A percentile compares a stretch with the other conserved stretches of the same genome.
Conservation (phyloP, 2,888 invertebrate species). For the Pterostichus madidus region DNA sequence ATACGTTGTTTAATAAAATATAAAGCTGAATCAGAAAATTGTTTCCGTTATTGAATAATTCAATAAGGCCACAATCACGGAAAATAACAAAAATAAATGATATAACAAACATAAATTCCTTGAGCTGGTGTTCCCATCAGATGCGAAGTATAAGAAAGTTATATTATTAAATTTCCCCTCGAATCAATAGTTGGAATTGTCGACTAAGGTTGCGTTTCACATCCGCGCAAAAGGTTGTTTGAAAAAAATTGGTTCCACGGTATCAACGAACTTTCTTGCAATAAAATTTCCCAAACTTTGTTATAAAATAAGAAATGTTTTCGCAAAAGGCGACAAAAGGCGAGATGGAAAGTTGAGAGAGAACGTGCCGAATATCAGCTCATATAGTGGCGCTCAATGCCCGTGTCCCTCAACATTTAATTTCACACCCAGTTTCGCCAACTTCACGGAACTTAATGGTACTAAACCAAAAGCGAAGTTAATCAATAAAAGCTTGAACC, state of each 20-base stretch:
- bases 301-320: slow-evolving; percentile 63
- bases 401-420: slow-evolving; percentile 55
- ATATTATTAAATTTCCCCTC: slow-evolving; percentile 56
- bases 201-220: slow-evolving; percentile 36
- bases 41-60: slow-evolving; percentile 35
- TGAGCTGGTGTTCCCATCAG: slow-evolving; percentile 40
- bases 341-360: slow-evolving; percentile 32
- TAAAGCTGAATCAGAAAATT: slow-evolving; percentile 6
- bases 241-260: slow-evolving; percentile 56
- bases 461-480: slow-evolving; percentile 66
- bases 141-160: slow-evolving; percentile 52
- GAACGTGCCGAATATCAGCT: slow-evolving; percentile 40
- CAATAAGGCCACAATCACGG: slow-evolving; percentile 51
- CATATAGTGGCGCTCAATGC: slow-evolving; percentile 24
- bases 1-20: too few species aligned
- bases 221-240: slow-evolving; percentile 51
- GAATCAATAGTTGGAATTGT: slow-evolving; percentile 62
- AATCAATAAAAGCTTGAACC: slow-evolving; percentile 66
- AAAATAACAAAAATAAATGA: slow-evolving; percentile 48
- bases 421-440: slow-evolving; percentile 64
- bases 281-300: slow-evolving; percentile 61
- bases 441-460: slow-evolving; percentile 64
- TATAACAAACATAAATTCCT: slow-evolving; percentile 50
- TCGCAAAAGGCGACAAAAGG: slow-evolving; percentile 41
- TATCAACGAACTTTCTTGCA: slow-evolving; percentile 60